These are phyloP conservation scores for Cantharis flavilabris DNA, from an alignment of 2,888 invertebrate genomes.

Conservation along the genomic window DNA sequence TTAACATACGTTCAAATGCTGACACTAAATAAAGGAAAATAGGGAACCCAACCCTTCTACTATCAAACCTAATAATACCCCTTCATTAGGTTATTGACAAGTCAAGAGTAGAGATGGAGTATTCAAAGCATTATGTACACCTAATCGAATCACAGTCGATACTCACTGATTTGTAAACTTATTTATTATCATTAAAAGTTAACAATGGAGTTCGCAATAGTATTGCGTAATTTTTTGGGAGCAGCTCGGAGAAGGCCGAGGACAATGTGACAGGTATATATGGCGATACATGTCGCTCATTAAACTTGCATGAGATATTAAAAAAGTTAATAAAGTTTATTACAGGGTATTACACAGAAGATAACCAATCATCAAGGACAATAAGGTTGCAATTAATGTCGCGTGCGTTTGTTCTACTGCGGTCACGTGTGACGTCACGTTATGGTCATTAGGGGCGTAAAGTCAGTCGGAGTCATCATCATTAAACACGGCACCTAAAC, in stretches of 20 bases:
- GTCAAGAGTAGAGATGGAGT: conserved; percentile 46
- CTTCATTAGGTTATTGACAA: conserved; percentile 54
- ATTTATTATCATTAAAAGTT: conserved; percentile 45
- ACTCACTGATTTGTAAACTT: conserved; percentile 47
- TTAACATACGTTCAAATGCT: conserved; percentile 18
- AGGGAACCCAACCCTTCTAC: conserved; percentile 35
- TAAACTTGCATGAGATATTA: background rate
- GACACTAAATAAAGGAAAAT: conserved; percentile 24
- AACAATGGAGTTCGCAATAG: background rate
- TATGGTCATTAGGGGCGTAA: conserved; percentile 39
- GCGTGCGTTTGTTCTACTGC: conserved; percentile 13
- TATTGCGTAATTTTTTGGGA: conserved; percentile 1
- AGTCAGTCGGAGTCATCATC: conserved; percentile 38
- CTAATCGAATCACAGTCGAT: conserved; percentile 48
- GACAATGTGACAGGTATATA: background rate
- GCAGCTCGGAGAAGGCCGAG: background rate
- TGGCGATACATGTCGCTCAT: background rate
- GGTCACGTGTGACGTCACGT: conserved; percentile 35
- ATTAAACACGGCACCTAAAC: conserved; percentile 33
- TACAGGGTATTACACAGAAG: background rate
- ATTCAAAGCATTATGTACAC: conserved; percentile 38
- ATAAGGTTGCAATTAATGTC: conserved; percentile 25
- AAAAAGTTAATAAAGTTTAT: background rate
- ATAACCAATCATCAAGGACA: conserved; percentile 12
- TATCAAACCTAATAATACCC: conserved; percentile 48